These are phyloP conservation scores for Pachydiplax longipennis DNA, from an alignment of 2,888 invertebrate genomes.

Conservation along the genomic window DNA sequence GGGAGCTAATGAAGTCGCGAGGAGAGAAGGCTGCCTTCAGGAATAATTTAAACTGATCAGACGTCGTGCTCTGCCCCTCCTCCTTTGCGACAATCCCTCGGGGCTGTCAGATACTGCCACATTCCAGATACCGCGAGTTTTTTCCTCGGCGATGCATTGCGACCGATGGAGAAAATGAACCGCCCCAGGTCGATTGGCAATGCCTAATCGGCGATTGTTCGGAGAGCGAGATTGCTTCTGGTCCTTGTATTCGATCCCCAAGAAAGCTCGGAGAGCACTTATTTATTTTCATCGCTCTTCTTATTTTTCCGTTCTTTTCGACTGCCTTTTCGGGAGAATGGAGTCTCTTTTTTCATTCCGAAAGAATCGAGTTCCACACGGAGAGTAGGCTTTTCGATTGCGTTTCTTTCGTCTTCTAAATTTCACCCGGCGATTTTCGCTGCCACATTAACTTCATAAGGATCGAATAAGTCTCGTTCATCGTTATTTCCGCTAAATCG, in stretches of 20 bases:
- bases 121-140: slow-evolving; percentile 7
- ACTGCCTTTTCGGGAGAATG: not conserved
- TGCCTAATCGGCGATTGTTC: slow-evolving; percentile 39
- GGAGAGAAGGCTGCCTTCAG: slow-evolving; percentile 39
- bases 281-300: too few species aligned
- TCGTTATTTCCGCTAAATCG: too few species aligned
- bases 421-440: too few species aligned
- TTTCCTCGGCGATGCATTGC: not conserved
- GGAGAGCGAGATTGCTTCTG: not conserved
- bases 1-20: slow-evolving; percentile 45
- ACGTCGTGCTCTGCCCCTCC: not conserved
- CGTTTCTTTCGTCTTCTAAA: too few species aligned
- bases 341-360: not conserved
- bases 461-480: too few species aligned
- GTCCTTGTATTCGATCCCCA: not conserved
- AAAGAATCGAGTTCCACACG: too few species aligned
- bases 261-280: too few species aligned
- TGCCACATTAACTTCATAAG: too few species aligned
- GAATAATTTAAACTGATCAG: slow-evolving; percentile 46
- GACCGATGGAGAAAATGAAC: not conserved
- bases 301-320: not conserved
- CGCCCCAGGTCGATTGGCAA: not conserved
- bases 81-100: not conserved
- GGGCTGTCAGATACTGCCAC: not conserved
- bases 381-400: too few species aligned